Percentiles rank a stretch among this genome's conserved stretches.
phyloP scores from a whole-genome alignment of 1,140 invertebrate genomes.

The Drosophila yakuba region DNA sequence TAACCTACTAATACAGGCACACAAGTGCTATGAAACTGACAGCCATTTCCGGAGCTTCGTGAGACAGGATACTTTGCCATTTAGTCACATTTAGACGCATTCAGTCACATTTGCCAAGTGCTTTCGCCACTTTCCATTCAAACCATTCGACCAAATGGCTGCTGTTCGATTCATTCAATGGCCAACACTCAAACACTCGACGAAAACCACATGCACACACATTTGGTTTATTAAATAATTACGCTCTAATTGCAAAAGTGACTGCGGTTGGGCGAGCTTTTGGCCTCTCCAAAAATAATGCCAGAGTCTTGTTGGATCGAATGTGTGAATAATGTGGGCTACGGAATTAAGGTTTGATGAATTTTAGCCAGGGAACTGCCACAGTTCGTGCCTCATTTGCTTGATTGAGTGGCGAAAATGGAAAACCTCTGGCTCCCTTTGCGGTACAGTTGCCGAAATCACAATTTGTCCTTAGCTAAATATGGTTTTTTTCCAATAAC shows the following conservation, averaged over 20 bases:
- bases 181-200: constrained; percentile 27
- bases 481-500: constrained; percentile 4
- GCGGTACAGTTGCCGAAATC: constrained; percentile 4
- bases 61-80: constrained; percentile 54
- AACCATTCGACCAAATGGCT: constrained; percentile 16
- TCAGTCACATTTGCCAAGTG: constrained; percentile 32
- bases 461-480: constrained; percentile 10
- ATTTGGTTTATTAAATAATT: constrained; percentile 81
- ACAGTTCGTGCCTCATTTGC: constrained; percentile 55
- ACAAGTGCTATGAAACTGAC: constrained; percentile 31
- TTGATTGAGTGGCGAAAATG: constrained; percentile 60
- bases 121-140: constrained; percentile 31
- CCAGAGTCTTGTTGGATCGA: constrained; percentile 36
- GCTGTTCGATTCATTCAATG: constrained; percentile 40
- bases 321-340: constrained; percentile 43
- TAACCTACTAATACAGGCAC: constrained; percentile 28
- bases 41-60: constrained; percentile 51
- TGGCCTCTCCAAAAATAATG: constrained; percentile 60
- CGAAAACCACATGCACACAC: constrained; percentile 30
- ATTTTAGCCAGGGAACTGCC: constrained; percentile 11
- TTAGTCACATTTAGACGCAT: constrained; percentile 48
- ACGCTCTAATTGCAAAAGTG: constrained; percentile 80
- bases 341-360: constrained; percentile 12
- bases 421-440: constrained; percentile 14
- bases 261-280: constrained; percentile 52